Conservation (phyloP, 2,797 vertebrate species). For the Novumbra hubbsi region DNA sequence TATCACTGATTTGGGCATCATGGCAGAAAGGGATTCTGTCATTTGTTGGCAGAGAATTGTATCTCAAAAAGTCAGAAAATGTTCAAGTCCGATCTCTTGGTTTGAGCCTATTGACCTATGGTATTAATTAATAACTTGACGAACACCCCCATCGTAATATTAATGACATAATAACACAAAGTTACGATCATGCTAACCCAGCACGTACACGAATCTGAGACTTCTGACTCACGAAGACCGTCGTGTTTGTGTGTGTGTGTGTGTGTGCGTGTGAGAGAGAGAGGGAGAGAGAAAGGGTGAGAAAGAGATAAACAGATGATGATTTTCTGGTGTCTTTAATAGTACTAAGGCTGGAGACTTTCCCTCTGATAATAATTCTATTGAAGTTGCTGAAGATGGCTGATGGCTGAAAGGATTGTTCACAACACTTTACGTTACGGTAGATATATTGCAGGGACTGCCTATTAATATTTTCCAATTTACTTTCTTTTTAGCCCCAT, state of each 20-base stretch:
- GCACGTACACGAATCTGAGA: not conserved
- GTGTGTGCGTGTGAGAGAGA: slow-evolving; percentile 8
- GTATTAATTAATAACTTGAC: not conserved
- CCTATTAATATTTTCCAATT: too few species aligned
- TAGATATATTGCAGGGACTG: too few species aligned
- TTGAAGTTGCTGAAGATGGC: too few species aligned
- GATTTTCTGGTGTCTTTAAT: not conserved
- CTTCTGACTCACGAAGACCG: not conserved
- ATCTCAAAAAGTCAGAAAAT: not conserved
- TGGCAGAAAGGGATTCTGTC: not conserved
- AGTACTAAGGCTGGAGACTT: too few species aligned
- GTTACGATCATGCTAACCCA: not conserved
- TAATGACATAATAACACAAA: not conserved
- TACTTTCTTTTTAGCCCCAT: too few species aligned
- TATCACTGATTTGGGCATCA: not conserved
- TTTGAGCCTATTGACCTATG: not conserved
- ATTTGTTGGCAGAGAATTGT: not conserved
- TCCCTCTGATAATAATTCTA: too few species aligned
- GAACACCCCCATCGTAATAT: not conserved
- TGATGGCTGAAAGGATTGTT: too few species aligned
- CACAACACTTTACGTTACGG: too few species aligned
- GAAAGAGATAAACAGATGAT: not conserved
- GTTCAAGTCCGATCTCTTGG: not conserved
- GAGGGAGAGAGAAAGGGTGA: slow-evolving; percentile 9
- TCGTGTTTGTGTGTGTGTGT: slow-evolving; percentile 17